These are phyloP conservation scores for Trididemnum nubilum DNA, from an alignment of 23 tunicate species.

Conservation along the genomic window DNA sequence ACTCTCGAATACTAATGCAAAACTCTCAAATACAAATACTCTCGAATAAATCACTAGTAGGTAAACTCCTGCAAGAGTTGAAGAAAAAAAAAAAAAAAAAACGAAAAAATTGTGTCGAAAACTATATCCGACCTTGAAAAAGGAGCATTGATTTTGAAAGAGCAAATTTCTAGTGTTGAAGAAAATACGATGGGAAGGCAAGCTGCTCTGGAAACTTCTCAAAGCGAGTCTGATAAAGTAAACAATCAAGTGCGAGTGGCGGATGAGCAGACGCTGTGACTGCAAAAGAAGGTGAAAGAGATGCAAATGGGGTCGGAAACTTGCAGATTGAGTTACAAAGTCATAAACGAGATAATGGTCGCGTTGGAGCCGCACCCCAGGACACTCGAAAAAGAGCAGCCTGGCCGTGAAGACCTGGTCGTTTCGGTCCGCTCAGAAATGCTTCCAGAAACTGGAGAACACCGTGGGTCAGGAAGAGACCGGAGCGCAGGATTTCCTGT, in stretches of 20 bases:
- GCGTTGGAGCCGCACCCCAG: constrained; percentile 53
- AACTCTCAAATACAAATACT: too few relatives aligned
- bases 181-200: constrained; percentile 1
- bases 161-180: constrained; percentile 1
- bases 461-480: constrained; percentile 39
- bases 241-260: background rate
- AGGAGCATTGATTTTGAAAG: background rate
- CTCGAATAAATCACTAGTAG: background rate
- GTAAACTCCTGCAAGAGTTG: constrained; percentile 12
- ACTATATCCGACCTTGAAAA: background rate
- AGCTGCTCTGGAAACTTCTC: background rate
- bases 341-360: constrained; percentile 72
- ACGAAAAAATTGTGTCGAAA: constrained; percentile 37
- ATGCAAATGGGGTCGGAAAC: background rate
- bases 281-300: constrained; percentile 12
- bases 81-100: background rate
- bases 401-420: constrained; percentile 48
- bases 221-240: background rate
- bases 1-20: too few relatives aligned
- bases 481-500: background rate
- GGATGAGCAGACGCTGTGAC: constrained; percentile 24
- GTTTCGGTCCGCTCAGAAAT: constrained; percentile 50
- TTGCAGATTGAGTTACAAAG: constrained; percentile 15
- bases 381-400: constrained; percentile 58
- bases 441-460: constrained; percentile 63